phyloP scores from a whole-genome alignment of 2,113 vertebrate species.

The Heterochromis multidens region DNA sequence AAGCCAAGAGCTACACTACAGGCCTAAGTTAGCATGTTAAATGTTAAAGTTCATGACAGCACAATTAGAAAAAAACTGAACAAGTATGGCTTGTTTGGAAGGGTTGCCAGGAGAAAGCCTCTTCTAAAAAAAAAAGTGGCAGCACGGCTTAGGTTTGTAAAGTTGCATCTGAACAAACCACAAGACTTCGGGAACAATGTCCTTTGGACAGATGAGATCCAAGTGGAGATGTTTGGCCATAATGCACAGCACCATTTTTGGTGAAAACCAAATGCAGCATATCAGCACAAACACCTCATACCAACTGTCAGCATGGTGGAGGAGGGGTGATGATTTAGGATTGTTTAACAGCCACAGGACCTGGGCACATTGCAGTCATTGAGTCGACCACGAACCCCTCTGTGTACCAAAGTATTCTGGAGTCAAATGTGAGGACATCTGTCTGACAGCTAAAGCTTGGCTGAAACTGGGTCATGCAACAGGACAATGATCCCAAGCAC shows the following conservation, averaged over 20 bases:
- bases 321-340: not conserved
- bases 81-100: not conserved
- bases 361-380: not conserved
- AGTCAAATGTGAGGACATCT: not conserved
- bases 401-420: not conserved
- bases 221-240: fast-evolving
- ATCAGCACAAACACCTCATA: not conserved
- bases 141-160: not conserved
- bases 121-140: not conserved
- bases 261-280: not conserved
- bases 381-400: not conserved
- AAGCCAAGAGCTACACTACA: not conserved
- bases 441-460: not conserved
- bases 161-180: not conserved
- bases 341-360: not conserved
- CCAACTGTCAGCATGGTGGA: not conserved
- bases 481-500: not conserved
- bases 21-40: not conserved
- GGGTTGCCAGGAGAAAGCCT: too few species aligned
- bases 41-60: not conserved
- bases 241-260: fast-evolving
- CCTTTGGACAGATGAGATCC: not conserved
- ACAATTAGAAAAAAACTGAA: not conserved
- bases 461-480: too few species aligned
- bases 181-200: not conserved